A percentile compares a stretch with the other conserved stretches of the same genome.
phyloP scores from a whole-genome alignment of 2,888 invertebrate species.

The Dioctria linearis region DNA sequence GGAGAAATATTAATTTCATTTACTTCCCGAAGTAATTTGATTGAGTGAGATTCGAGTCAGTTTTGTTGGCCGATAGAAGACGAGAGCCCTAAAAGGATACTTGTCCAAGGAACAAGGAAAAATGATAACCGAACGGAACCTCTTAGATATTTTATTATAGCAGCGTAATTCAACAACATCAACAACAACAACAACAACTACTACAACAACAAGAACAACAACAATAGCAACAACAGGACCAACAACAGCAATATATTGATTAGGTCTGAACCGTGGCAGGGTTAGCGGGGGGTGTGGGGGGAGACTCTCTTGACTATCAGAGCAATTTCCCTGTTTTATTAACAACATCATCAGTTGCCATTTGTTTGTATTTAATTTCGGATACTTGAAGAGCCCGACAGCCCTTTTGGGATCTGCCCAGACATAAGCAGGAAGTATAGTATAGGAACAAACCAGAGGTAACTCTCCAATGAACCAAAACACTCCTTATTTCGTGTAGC shows the following conservation, averaged over 20 bases:
- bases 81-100: not conserved
- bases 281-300: too few species aligned
- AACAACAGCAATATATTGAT: constrained; percentile 53
- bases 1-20: constrained; percentile 57
- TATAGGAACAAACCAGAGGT: not conserved
- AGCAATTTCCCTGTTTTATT: constrained; percentile 55
- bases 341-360: constrained; percentile 58
- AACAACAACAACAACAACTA: too few species aligned
- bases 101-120: constrained; percentile 18
- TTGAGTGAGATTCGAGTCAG: constrained; percentile 39
- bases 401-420: constrained; percentile 31
- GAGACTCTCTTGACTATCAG: constrained; percentile 36
- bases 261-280: constrained; percentile 18
- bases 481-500: constrained; percentile 52
- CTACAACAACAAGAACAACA: too few species aligned
- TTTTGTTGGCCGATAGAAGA: constrained; percentile 6
- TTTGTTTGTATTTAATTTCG: constrained; percentile 59
- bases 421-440: not conserved
- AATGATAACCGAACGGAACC: constrained; percentile 46
- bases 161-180: too few species aligned
- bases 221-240: constrained; percentile 5
- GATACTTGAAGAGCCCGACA: constrained; percentile 54
- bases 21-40: constrained; percentile 55
- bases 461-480: constrained; percentile 3
- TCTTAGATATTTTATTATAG: constrained; percentile 55